Percentiles rank a stretch among this genome's conserved stretches.
phyloP scores from a whole-genome alignment of 2,888 invertebrate species.

The Parasteatoda lunata region DNA sequence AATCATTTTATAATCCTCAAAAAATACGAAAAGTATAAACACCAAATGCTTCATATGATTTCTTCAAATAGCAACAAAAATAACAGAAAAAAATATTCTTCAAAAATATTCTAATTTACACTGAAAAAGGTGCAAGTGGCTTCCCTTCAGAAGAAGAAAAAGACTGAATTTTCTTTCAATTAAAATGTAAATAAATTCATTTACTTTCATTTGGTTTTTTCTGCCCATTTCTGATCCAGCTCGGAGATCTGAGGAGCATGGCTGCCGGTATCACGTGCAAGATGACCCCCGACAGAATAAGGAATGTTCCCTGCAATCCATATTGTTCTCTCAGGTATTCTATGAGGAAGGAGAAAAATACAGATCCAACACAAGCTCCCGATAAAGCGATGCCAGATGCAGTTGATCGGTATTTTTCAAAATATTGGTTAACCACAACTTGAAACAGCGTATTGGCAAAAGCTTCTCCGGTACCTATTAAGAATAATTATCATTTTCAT shows the following conservation, averaged over 20 bases:
- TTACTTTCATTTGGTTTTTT: slow-evolving; percentile 41
- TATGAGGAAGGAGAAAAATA: slow-evolving; percentile 27
- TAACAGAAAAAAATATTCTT: too few species aligned
- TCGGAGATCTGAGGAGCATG: slow-evolving; percentile 39
- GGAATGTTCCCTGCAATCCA: slow-evolving; percentile 43
- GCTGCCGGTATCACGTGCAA: slow-evolving; percentile 43
- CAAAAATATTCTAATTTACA: too few species aligned
- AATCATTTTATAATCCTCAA: too few species aligned
- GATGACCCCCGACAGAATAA: slow-evolving; percentile 34
- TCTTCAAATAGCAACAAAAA: too few species aligned
- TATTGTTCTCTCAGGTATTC: slow-evolving; percentile 17
- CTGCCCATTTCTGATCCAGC: slow-evolving; percentile 30
- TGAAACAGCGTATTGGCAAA: slow-evolving; percentile 47
- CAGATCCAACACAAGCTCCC: slow-evolving; percentile 47
- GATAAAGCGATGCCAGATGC: slow-evolving; percentile 41
- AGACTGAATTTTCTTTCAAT: too few species aligned
- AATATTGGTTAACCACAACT: slow-evolving; percentile 47
- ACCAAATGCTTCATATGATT: too few species aligned
- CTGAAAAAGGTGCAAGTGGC: too few species aligned
- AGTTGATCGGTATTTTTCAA: slow-evolving; percentile 39
- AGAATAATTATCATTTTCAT: background rate
- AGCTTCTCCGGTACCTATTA: slow-evolving; percentile 48
- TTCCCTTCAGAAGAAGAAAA: too few species aligned
- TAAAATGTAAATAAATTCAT: too few species aligned
- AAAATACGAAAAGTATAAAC: too few species aligned